A percentile compares a stretch with the other conserved stretches of the same genome.
Conservation (phyloP, 2,888 invertebrate genomes). For the Neoaliturus tenellus region DNA sequence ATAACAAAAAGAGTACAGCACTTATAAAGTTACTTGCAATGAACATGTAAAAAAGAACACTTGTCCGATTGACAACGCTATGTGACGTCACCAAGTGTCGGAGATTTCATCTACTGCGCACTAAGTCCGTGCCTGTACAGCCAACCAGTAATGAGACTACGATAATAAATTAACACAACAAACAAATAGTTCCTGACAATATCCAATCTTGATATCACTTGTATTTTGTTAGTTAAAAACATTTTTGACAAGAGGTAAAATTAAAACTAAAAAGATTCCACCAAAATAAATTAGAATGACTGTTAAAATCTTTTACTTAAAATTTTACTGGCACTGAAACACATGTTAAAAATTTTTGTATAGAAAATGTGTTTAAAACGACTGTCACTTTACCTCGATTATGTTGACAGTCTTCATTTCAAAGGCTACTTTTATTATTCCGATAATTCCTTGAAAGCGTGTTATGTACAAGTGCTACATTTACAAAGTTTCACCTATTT, state of each 20-base stretch:
- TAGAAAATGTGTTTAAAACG: constrained; percentile 21
- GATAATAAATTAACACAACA: not conserved
- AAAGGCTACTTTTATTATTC: constrained; percentile 46
- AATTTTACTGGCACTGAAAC: constrained; percentile 33
- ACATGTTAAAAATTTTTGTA: constrained; percentile 15
- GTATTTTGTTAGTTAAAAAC: not conserved
- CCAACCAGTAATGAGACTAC: constrained; percentile 8
- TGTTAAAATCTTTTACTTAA: no score
- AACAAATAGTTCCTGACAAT: not conserved
- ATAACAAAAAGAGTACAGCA: constrained; percentile 45
- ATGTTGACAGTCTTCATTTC: constrained; percentile 40
- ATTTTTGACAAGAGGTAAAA: not conserved
- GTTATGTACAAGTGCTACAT: constrained; percentile 42
- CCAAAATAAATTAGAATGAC: not conserved
- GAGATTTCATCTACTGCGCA: constrained; percentile 46
- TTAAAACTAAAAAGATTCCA: not conserved
- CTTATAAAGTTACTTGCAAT: constrained; percentile 53
- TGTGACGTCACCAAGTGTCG: constrained; percentile 43
- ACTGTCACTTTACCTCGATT: constrained; percentile 25
- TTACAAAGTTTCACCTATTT: constrained; percentile 28
- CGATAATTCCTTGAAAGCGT: not conserved
- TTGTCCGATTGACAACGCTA: constrained; percentile 53
- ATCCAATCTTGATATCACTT: not conserved
- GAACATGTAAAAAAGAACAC: constrained; percentile 58
- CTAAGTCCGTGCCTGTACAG: constrained; percentile 51